phyloP scores from a whole-genome alignment of 2,797 vertebrate genomes.

The Mus minutoides region DNA sequence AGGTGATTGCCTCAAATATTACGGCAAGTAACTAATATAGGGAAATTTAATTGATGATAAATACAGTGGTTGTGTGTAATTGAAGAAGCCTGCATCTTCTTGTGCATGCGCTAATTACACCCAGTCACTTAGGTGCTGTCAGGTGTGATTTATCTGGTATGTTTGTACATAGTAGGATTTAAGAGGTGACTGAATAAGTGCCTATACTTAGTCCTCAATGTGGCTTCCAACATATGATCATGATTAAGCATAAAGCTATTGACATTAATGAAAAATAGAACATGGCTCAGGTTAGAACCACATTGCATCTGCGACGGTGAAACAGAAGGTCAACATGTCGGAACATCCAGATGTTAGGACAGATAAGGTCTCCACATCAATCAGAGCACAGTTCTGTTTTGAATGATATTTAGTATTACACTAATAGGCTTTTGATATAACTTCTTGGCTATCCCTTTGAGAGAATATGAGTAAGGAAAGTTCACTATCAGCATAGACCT shows the following conservation, averaged over 20 bases:
- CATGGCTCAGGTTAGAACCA: not conserved
- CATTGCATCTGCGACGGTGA: not conserved
- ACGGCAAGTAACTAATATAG: conserved; percentile 70
- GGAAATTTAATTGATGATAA: conserved; percentile 78
- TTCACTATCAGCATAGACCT: not conserved
- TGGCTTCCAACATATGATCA: conserved; percentile 30
- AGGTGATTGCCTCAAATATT: conserved; percentile 77
- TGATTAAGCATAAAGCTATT: conserved; percentile 48
- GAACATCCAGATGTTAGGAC: not conserved
- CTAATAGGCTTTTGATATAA: not conserved
- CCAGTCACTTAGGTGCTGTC: not conserved
- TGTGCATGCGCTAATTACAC: not conserved
- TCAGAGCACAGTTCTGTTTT: not conserved
- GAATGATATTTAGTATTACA: not conserved
- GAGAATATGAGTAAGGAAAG: not conserved
- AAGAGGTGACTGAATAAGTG: conserved; percentile 37
- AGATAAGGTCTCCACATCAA: not conserved
- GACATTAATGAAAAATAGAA: conserved; percentile 26
- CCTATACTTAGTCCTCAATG: conserved; percentile 34
- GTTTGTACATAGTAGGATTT: conserved; percentile 74
- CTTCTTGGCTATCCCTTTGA: not conserved
- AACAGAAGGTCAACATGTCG: not conserved
- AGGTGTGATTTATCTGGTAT: conserved; percentile 30
- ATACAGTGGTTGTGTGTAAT: conserved; percentile 63
- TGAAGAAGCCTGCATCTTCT: conserved; percentile 41